Evolutionary conservation across 2,888 invertebrate species (phyloP).

Genomic region (Tortricodes alternella): DNA sequence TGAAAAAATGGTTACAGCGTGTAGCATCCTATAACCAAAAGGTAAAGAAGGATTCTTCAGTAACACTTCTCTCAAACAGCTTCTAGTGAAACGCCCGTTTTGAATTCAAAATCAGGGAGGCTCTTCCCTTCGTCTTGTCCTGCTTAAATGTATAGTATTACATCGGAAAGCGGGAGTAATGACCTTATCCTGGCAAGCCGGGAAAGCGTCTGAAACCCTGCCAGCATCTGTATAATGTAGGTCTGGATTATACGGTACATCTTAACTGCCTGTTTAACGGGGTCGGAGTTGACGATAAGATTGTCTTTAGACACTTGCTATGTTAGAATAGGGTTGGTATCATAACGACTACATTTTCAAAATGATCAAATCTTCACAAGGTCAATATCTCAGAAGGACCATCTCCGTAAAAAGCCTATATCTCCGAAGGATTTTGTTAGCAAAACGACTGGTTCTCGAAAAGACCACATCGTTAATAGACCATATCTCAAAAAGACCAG

Average conservation of each 20-base stretch:
- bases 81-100: neutral
- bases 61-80: too few species aligned
- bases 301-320: neutral
- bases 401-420: too few species aligned
- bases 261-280: slow-evolving; percentile 3
- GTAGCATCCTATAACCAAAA: too few species aligned
- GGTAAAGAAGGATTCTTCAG: too few species aligned
- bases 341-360: neutral
- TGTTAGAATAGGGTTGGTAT: neutral
- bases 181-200: slow-evolving; percentile 8
- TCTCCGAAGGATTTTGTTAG: too few species aligned
- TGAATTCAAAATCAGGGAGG: neutral
- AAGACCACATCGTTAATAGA: too few species aligned
- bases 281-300: slow-evolving; percentile 1
- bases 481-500: too few species aligned
- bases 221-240: slow-evolving; percentile 20
- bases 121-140: neutral
- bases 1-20: too few species aligned
- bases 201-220: slow-evolving; percentile 2
- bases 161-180: slow-evolving; percentile 20
- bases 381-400: too few species aligned
- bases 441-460: too few species aligned
- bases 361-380: neutral
- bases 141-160: slow-evolving; percentile 18
- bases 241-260: slow-evolving; percentile 15